Conservation (phyloP, 2,888 invertebrate genomes). For the Cantharis lateralis region DNA sequence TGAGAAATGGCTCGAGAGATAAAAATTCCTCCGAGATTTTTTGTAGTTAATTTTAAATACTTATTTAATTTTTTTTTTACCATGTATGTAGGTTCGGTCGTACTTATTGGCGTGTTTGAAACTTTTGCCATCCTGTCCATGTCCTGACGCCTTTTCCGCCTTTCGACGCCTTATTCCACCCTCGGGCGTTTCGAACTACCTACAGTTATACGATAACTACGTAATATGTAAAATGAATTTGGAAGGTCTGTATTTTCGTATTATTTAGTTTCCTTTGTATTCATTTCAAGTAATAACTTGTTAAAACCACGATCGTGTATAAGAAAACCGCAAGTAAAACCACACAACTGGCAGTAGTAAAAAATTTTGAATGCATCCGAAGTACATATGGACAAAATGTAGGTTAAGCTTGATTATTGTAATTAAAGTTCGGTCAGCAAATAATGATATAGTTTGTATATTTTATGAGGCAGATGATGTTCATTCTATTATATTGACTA, state of each 20-base stretch:
- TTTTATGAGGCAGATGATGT: conserved; percentile 39
- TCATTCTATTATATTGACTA: conserved; percentile 25
- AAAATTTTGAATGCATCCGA: conserved; percentile 10
- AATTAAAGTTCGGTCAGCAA: conserved; percentile 35
- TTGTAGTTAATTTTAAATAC: background rate
- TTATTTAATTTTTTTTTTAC: background rate
- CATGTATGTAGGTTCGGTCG: background rate
- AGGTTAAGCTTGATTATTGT: conserved; percentile 36
- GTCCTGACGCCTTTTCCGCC: conserved; percentile 50
- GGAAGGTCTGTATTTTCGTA: background rate
- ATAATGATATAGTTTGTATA: conserved; percentile 35
- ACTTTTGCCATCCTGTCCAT: conserved; percentile 37
- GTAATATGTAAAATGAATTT: background rate
- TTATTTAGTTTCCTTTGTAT: background rate
- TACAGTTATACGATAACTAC: conserved; percentile 6
- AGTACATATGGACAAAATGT: conserved; percentile 24
- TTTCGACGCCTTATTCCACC: conserved; percentile 48
- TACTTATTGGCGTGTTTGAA: background rate
- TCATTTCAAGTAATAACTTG: conserved; percentile 15
- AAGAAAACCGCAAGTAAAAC: conserved; percentile 28
- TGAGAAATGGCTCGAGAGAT: background rate
- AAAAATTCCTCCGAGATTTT: background rate
- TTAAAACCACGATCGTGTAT: conserved; percentile 26
- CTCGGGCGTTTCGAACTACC: conserved; percentile 47
- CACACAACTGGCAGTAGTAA: conserved; percentile 36